Base-by-base conservation (phyloP, 2,888 invertebrate species). In the Oscheius sp. region DNA sequence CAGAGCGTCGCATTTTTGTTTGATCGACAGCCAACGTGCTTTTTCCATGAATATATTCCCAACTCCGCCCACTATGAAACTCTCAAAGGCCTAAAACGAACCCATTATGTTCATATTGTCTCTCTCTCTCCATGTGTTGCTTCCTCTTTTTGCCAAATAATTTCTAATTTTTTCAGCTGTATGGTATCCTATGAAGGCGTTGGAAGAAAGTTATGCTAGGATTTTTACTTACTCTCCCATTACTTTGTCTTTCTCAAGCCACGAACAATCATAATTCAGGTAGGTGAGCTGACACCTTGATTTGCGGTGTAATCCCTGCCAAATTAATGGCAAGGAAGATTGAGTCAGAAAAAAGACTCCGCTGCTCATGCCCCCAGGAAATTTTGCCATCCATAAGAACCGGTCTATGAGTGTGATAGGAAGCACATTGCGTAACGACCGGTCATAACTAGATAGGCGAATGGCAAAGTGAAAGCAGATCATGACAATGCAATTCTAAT, bases 381-480 rank as follows among this genome's bases (percentile, higher is more conserved):
- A 52, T 15, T 27, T 52, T 52, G 50, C 50, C 61, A 61, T 17
- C 61, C 15, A 42, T 27, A 45, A 42, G 31, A 61, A 61, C 61
- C 61, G 61, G 61, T 61, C 61, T 42, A 3, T n/a, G n/a, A 15
- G 61, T 39, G 45, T 61, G 61, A 61, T 61, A 61, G 61, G 45
- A 61, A 61, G 61, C 61, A 55, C 55, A 61, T 61, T 61, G 61
- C 61, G 61, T 61, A 61, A 61, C 61, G 45, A 45, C 61, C 45
- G 61, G 61, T 61, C 61, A 61, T 45, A 61, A 61, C 61, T 61
- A 61, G 61, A 61, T 45, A 27, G 42, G 61, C 6, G 29, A n/a
- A 33, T 34, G 55, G 34, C 55, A 39, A 20, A 61, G 42, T 37
- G 57, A 57, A 31, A 57, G 37, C 34, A 33, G 25, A 31, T 33